These are phyloP conservation scores for Paraplagusia blochii DNA, from an alignment of 2,113 vertebrate species.

Conservation along the genomic window DNA sequence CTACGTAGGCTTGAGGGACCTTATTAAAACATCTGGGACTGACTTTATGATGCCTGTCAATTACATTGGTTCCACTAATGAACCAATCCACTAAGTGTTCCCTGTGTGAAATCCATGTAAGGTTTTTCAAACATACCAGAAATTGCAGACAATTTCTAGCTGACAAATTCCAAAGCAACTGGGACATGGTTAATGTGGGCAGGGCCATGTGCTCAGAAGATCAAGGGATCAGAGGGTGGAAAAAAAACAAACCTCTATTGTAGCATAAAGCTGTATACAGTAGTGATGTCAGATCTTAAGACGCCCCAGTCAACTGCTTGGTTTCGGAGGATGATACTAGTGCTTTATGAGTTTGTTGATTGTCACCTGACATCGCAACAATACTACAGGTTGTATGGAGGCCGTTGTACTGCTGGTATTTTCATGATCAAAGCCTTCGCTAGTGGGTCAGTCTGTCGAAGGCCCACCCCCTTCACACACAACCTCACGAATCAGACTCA, in stretches of 20 bases:
- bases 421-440: slow-evolving; percentile 53
- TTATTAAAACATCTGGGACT: too few species aligned
- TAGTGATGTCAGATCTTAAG: slow-evolving; percentile 41
- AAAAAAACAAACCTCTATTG: slow-evolving; percentile 28
- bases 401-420: slow-evolving; percentile 36
- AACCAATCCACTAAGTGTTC: too few species aligned
- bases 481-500: too few species aligned
- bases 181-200: slow-evolving; percentile 34
- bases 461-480: too few species aligned
- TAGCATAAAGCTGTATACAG: slow-evolving; percentile 1
- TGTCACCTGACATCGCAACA: slow-evolving; percentile 39
- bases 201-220: slow-evolving; percentile 47
- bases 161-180: too few species aligned
- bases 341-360: slow-evolving; percentile 47
- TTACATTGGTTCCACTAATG: too few species aligned
- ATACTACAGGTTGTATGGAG: slow-evolving; percentile 31
- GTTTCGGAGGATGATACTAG: slow-evolving; percentile 39
- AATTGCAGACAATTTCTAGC: too few species aligned
- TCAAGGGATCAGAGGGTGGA: slow-evolving; percentile 49
- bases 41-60: too few species aligned
- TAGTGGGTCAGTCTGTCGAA: slow-evolving; percentile 3
- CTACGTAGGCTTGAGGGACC: too few species aligned
- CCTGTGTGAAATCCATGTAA: too few species aligned
- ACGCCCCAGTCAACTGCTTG: slow-evolving; percentile 40
- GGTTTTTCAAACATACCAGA: too few species aligned